A percentile compares a stretch with the other conserved stretches of the same genome.
Evolutionary conservation across 2,113 vertebrate genomes (phyloP).

Genomic region (Lasiurus borealis): DNA sequence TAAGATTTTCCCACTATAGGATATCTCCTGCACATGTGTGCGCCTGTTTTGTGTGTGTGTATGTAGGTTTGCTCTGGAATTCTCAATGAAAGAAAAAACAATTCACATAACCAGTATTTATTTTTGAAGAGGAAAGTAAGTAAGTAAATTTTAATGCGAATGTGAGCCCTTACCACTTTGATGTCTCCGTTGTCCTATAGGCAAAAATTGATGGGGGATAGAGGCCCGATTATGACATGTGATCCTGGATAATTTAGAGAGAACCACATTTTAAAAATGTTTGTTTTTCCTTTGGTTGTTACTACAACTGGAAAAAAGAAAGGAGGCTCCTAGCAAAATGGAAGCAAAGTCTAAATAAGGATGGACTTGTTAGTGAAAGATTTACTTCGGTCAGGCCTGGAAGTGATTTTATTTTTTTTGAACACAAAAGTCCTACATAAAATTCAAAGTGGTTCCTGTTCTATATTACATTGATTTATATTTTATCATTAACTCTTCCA

Average conservation of each 20-base stretch:
- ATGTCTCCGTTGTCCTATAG: neutral
- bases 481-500: conserved; percentile 20
- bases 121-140: conserved; percentile 13
- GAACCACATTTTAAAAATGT: neutral
- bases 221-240: neutral
- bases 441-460: neutral
- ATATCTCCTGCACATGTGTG: neutral
- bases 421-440: neutral
- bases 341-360: neutral
- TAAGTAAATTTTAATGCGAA: neutral
- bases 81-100: neutral
- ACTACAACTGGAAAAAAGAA: neutral
- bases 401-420: neutral
- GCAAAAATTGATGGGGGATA: neutral
- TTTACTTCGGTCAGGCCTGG: neutral
- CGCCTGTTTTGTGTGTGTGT: neutral
- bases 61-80: neutral
- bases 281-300: neutral
- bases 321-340: neutral
- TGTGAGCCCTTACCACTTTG: neutral
- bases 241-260: conserved; percentile 8
- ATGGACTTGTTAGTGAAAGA: neutral
- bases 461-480: neutral
- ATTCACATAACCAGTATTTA: neutral
- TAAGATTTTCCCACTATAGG: neutral